Conservation (phyloP, 2,797 vertebrate genomes). For the Macropus fuliginosus region DNA sequence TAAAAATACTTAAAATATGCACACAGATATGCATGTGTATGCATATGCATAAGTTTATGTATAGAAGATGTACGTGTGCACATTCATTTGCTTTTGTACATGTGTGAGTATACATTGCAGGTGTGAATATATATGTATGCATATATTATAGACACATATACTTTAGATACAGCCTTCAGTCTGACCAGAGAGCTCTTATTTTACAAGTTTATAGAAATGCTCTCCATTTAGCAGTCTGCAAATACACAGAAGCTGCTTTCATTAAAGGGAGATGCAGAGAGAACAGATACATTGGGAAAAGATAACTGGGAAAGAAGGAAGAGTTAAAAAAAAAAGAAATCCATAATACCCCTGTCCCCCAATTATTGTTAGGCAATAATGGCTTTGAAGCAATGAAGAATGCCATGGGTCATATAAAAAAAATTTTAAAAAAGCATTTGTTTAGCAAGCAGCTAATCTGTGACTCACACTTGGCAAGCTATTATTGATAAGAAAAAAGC, state of each 20-base stretch:
- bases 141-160: neutral
- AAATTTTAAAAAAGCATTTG: neutral
- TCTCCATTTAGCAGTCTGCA: neutral
- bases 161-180: neutral
- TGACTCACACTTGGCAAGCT: neutral
- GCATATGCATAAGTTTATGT: neutral
- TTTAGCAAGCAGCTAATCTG: neutral
- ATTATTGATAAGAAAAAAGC: neutral
- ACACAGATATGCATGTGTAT: neutral
- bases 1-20: neutral
- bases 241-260: neutral
- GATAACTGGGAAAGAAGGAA: neutral
- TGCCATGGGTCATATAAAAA: neutral
- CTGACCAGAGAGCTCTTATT: neutral
- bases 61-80: neutral
- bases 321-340: neutral
- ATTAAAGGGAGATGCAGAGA: neutral
- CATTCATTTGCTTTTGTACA: too few species aligned
- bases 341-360: neutral
- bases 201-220: neutral
- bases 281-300: neutral
- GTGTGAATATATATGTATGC: neutral
- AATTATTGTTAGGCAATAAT: neutral
- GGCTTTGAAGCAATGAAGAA: neutral
- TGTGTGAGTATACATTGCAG: neutral